Base-by-base conservation (phyloP, 2,888 invertebrate genomes). In the Phyto melanocephala region DNA sequence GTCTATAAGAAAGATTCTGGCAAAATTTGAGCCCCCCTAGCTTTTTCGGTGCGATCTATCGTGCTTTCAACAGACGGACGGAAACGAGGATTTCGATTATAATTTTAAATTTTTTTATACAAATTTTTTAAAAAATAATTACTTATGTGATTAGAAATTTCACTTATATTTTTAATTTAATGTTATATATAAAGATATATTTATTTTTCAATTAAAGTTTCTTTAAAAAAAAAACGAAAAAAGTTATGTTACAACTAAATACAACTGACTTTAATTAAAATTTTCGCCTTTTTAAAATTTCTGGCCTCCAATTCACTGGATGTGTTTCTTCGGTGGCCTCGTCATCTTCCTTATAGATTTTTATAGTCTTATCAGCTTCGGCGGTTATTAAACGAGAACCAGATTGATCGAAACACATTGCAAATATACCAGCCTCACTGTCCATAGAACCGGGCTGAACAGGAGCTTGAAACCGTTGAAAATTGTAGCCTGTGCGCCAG, bases 381-480 rank as follows among this genome's bases (percentile, higher is more conserved):
- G 97, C 96, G 0, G 99, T 98, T 86, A 99, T 96, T 83, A 99
- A 94, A 20, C 99, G 94, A 0, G 96, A 95, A 24, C 98, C 98
- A n/a, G 98, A 97, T 85, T 96, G 95, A 92, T 99, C 99, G 91
- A 96, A 99, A 0, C 95, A 95, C 94, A 98, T 95, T 68, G 99
- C 95, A 92, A 98, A 99, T 84, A 99, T 96, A 50, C 99, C 99
- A 17, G 98, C 97, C 91, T 99, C 99, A 15, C 98, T 98, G 92
- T 99, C 99, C 95, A 99, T 99, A 0, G 99, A 99, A 13, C 99
- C 99, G 0, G 99, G 99, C 90, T 99, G 99, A 0, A 98, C 98
- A 1, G 97, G 96, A 4, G 98, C 95, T 92, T 96, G 96, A 81
- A 96, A 92, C 78, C 97, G 93, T 92, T 99, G 99, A 92, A 99